Conservation (phyloP, 2,888 invertebrate species). For the Lithophane ornitopus region DNA sequence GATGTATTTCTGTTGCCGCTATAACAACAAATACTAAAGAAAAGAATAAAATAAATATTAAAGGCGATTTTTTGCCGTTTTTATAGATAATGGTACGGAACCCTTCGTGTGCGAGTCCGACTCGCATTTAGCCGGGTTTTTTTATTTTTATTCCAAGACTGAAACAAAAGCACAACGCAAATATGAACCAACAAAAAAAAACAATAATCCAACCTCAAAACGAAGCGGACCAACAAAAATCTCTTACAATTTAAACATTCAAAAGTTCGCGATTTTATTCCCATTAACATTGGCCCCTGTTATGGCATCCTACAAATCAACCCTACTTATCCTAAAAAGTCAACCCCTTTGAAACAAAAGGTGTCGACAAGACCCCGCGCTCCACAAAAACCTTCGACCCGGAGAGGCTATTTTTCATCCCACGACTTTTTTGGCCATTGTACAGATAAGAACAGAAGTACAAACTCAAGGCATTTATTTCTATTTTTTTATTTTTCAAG, state of each 20-base stretch:
- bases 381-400: slow-evolving; percentile 68
- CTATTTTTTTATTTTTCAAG: no score
- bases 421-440: slow-evolving; percentile 51
- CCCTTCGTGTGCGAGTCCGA: no score
- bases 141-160: not conserved
- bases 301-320: slow-evolving; percentile 69
- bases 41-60: no score
- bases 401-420: slow-evolving; percentile 70
- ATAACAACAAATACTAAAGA: no score
- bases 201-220: not conserved
- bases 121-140: not conserved
- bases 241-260: slow-evolving; percentile 39
- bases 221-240: slow-evolving; percentile 20
- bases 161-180: not conserved
- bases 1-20: no score
- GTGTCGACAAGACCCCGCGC: slow-evolving; percentile 72
- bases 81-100: no score
- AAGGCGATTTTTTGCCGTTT: no score
- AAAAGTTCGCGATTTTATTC: slow-evolving; percentile 43
- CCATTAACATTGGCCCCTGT: slow-evolving; percentile 55
- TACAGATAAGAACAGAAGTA: slow-evolving; percentile 44
- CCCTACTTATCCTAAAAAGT: slow-evolving; percentile 69
- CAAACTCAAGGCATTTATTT: no score
- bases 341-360: slow-evolving; percentile 76
- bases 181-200: slow-evolving; percentile 6